Base-by-base conservation (phyloP, 2,113 vertebrate genomes). In the Cynopterus brachyotis region DNA sequence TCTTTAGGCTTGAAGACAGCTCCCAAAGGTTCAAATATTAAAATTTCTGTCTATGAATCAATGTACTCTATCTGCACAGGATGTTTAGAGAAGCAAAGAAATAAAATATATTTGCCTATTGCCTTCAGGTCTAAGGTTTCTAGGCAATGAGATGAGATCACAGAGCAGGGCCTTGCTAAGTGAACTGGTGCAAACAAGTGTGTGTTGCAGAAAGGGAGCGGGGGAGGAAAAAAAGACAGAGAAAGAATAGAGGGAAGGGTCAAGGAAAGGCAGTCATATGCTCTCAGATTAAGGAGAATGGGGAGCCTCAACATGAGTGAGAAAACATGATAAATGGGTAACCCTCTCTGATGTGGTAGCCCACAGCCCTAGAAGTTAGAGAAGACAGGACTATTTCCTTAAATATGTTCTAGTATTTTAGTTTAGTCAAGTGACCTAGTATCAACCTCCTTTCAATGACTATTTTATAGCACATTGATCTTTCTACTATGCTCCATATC, bases 81-180 rank as follows among this genome's bases (percentile, higher is more conserved):
- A 97, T 97, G 96, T 97, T 97, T 96, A 84, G n/a, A 92, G 82
- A 97, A 91, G 94, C 94, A 96, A 97, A 96, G 86, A 69, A 67
- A 94, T 16, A 81, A 55, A 89, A 92, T 20, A 20, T 8, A 97
- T 97, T 97, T 96, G 96, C 89, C 79, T 97, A 17, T 89, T 60
- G 70, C 82, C 78, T 89, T 73, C 60, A 60, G 22, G 62, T 53
- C 59, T 55, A 83, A 87, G 40, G 64, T 79, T 92, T 72, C 80
- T 30, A 84, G 40, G 57, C 45, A 88, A 42, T 75, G 78, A 83
- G 64, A 80, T 76, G 80, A 80, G 15, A 72, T 87, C 57, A 78
- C 26, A 67, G 35, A 72, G 19, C 42, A 92, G 45, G 75, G 42
- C 42, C 59, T 40, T 53, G 64, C 47, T 59, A 50, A 57, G 19